Evolutionary conservation across 2,113 vertebrate genomes (phyloP).

Genomic region (Melierax canorus): DNA sequence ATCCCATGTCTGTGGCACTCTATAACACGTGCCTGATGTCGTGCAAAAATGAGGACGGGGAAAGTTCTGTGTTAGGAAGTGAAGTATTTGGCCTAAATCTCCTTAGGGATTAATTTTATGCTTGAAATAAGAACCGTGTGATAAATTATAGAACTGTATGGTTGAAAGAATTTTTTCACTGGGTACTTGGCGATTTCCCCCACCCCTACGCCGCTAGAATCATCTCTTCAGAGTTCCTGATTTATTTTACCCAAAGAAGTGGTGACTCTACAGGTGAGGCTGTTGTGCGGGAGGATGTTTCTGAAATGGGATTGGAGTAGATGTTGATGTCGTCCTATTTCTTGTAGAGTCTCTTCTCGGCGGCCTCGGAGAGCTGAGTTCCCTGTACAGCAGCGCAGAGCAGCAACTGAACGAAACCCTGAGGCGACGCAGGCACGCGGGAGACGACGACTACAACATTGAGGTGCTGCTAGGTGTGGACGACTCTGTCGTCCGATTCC

Average conservation of each 20-base stretch:
- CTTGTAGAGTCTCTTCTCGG: conserved; percentile 73
- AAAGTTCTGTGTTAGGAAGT: not conserved
- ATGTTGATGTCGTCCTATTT: not conserved
- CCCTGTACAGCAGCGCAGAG: conserved; percentile 45
- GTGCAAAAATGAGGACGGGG: not conserved
- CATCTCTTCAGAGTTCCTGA: not conserved
- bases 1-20: no score
- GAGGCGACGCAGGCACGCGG: conserved; percentile 78
- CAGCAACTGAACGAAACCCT: conserved; percentile 79
- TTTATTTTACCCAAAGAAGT: not conserved
- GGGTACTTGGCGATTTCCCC: not conserved
- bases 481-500: conserved; percentile 95
- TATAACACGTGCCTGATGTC: accelerated
- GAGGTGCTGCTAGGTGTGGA: conserved; percentile 96
- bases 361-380: conserved; percentile 65
- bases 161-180: not conserved
- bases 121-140: not conserved
- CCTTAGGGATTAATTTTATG: not conserved
- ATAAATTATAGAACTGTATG: not conserved
- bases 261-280: not conserved
- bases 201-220: accelerated
- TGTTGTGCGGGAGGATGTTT: not conserved
- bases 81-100: not conserved
- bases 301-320: not conserved
- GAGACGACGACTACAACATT: conserved; percentile 89